Percentiles rank a stretch among this genome's conserved stretches.
Evolutionary conservation across 2,888 invertebrate species (phyloP).

Genomic region (Ferdinandea cuprea): DNA sequence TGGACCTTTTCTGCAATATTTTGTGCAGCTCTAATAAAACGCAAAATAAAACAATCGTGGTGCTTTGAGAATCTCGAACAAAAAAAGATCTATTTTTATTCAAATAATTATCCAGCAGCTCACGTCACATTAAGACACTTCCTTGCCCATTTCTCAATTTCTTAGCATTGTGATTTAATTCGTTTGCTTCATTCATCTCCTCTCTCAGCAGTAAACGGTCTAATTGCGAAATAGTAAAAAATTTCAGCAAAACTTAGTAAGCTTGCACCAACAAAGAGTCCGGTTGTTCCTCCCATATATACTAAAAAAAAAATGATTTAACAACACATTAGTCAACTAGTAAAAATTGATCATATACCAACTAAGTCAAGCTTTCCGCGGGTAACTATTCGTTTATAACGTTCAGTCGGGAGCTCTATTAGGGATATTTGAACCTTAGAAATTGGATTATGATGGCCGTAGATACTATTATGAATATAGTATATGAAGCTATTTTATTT

Average conservation of each 20-base stretch:
- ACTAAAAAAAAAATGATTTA: too few species aligned
- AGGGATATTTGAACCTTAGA: slow-evolving; percentile 86
- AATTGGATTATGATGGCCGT: slow-evolving; percentile 77
- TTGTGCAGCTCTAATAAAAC: too few species aligned
- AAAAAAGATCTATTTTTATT: too few species aligned
- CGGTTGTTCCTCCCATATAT: slow-evolving; percentile 87
- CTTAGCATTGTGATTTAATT: too few species aligned
- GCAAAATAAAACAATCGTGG: too few species aligned
- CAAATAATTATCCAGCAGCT: too few species aligned
- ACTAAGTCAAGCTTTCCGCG: slow-evolving; percentile 89
- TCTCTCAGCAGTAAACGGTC: slow-evolving; percentile 80
- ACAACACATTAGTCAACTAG: too few species aligned
- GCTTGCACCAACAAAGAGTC: slow-evolving; percentile 87
- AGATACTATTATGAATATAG: slow-evolving; percentile 76
- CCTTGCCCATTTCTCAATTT: too few species aligned
- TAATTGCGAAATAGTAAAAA: slow-evolving; percentile 85
- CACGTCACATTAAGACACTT: too few species aligned
- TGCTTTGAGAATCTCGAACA: too few species aligned
- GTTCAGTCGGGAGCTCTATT: slow-evolving; percentile 87
- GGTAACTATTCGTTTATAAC: slow-evolving; percentile 89
- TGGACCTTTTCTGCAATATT: too few species aligned
- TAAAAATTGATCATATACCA: slow-evolving; percentile 85
- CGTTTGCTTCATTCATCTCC: slow-evolving; percentile 70
- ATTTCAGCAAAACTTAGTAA: slow-evolving; percentile 87
- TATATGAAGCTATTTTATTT: too few species aligned